phyloP scores from a whole-genome alignment of 2,113 vertebrate species.

The Oenanthe oenanthe region DNA sequence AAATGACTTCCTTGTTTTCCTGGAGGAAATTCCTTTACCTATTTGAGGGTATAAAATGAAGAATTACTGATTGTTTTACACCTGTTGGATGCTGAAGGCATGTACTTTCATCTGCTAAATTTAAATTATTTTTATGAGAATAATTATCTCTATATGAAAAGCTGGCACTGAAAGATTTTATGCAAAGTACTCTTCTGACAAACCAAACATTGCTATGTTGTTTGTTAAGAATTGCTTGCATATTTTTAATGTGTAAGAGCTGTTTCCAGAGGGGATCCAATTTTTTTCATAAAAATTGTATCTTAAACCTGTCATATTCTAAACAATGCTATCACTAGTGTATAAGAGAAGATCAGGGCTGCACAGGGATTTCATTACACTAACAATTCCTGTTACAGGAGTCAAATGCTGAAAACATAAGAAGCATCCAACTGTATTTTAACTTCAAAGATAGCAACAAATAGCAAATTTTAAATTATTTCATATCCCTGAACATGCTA shows the following conservation, averaged over 20 bases:
- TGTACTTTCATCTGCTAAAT: background rate
- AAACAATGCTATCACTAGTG: conserved; percentile 13
- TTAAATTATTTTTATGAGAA: background rate
- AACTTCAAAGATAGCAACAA: conserved; percentile 33
- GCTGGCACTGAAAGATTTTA: background rate
- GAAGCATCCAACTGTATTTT: background rate
- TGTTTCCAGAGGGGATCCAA: conserved; percentile 2
- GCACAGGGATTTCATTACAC: conserved; percentile 38
- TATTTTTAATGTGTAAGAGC: background rate
- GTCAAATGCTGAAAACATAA: conserved; percentile 53
- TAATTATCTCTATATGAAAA: background rate
- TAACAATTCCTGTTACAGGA: conserved; percentile 27
- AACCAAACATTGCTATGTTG: background rate
- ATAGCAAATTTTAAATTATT: background rate
- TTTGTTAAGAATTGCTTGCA: background rate
- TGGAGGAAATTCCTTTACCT: background rate
- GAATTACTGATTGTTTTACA: background rate
- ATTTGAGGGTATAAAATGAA: background rate
- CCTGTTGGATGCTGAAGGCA: background rate
- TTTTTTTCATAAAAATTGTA: background rate
- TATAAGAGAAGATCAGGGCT: conserved; percentile 44
- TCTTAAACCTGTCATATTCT: conserved; percentile 13
- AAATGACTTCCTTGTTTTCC: background rate
- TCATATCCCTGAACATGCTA: background rate
- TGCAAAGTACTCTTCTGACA: background rate